These are phyloP conservation scores for Motacilla tschutschensis DNA, from an alignment of 2,113 vertebrate species.

Conservation along the genomic window DNA sequence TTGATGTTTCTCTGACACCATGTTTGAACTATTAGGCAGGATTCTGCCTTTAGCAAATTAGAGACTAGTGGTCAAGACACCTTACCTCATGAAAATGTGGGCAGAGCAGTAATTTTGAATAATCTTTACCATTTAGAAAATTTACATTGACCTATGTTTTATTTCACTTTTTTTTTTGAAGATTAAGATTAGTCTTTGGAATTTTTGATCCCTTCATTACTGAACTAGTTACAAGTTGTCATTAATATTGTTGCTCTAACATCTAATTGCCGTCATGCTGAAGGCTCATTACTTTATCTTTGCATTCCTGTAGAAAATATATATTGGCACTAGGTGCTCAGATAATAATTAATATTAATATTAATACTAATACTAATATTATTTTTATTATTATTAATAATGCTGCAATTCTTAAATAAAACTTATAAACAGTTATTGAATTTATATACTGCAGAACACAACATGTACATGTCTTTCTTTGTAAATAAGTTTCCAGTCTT, in stretches of 20 bases:
- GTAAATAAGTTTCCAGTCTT: background rate
- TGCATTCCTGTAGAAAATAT: background rate
- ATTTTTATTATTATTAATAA: too few relatives aligned
- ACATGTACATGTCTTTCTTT: background rate
- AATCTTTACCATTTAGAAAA: background rate
- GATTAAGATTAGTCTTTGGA: background rate
- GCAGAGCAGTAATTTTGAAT: background rate
- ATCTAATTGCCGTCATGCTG: background rate
- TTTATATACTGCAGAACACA: background rate
- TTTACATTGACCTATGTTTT: background rate
- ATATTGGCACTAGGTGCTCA: background rate
- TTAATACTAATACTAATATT: background rate
- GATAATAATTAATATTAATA: background rate
- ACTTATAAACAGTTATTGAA: background rate
- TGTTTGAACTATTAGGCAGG: background rate
- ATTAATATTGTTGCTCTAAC: background rate
- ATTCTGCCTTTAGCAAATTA: background rate
- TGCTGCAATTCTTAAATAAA: background rate
- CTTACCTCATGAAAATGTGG: background rate
- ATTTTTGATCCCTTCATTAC: background rate
- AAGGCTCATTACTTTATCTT: background rate
- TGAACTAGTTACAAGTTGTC: background rate
- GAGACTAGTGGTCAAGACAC: background rate
- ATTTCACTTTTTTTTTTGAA: background rate
- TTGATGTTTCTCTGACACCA: background rate